phyloP scores from a whole-genome alignment of 2,888 invertebrate genomes.

The Thumatha senex region DNA sequence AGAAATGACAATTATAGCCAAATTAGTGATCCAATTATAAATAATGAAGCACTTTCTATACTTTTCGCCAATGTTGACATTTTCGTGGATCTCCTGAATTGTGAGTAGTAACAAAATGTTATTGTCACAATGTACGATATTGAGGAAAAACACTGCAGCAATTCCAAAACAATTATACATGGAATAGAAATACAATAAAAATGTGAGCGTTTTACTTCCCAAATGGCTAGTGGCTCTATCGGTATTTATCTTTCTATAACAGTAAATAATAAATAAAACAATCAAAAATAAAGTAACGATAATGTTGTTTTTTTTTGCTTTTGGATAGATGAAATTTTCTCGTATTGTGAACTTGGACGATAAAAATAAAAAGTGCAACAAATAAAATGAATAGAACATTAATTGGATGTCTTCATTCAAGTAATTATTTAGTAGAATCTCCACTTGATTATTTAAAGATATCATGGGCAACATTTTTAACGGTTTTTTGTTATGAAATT shows the following conservation, averaged over 20 bases:
- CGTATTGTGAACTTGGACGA: slow-evolving; percentile 17
- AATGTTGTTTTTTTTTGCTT: background rate
- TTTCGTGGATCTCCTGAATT: background rate
- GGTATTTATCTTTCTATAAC: background rate
- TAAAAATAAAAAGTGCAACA: slow-evolving; percentile 12
- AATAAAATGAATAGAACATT: background rate
- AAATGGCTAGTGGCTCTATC: background rate
- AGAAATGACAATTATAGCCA: background rate
- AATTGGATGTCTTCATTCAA: background rate
- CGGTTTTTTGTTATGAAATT: background rate
- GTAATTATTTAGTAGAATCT: slow-evolving; percentile 1
- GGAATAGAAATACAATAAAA: background rate
- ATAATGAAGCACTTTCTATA: background rate
- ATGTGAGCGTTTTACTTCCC: background rate
- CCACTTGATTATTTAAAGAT: background rate
- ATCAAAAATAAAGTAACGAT: background rate
- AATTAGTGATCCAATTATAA: slow-evolving; percentile 8
- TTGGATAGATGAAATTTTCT: slow-evolving; percentile 15
- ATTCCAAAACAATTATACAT: background rate
- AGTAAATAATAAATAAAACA: background rate
- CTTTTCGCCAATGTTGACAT: background rate
- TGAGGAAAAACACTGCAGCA: background rate
- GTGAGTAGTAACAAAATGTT: slow-evolving; percentile 3
- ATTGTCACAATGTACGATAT: slow-evolving; percentile 2
- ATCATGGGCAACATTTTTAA: background rate